These are phyloP conservation scores for Eubasilissa splendida DNA, from an alignment of 2,888 invertebrate genomes.

Conservation along the genomic window DNA sequence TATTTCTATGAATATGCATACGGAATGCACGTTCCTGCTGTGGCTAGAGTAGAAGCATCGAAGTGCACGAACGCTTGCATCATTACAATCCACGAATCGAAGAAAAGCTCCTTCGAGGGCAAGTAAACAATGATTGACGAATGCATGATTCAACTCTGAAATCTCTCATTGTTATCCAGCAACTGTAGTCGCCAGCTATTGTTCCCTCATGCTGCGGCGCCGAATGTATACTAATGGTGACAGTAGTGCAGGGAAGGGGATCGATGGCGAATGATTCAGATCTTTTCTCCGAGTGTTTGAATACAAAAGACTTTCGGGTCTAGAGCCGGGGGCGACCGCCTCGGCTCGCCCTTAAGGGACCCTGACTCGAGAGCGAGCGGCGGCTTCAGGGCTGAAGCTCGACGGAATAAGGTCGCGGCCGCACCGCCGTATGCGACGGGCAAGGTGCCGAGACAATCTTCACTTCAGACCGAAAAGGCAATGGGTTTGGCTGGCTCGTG, in stretches of 20 bases:
- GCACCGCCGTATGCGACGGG: background rate
- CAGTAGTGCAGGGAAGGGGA: background rate
- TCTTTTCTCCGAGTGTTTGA: background rate
- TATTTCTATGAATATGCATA: too few relatives aligned
- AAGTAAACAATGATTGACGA: too few relatives aligned
- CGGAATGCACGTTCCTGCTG: too few relatives aligned
- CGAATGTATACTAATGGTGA: too few relatives aligned
- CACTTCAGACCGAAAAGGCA: background rate
- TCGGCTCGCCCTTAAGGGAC: background rate
- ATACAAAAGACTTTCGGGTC: background rate
- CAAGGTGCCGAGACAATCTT: background rate
- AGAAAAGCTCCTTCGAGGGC: too few relatives aligned
- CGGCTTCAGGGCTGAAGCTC: background rate
- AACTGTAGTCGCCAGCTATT: too few relatives aligned
- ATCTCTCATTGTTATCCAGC: too few relatives aligned
- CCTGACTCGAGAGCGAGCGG: background rate
- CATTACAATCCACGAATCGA: too few relatives aligned
- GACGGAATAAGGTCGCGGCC: conserved; percentile 1
- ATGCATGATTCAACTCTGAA: too few relatives aligned
- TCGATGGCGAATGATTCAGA: background rate
- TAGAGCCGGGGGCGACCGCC: background rate
- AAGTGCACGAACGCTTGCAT: too few relatives aligned
- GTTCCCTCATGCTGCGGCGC: too few relatives aligned
- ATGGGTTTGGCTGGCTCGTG: background rate
- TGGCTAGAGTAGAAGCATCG: too few relatives aligned